phyloP scores from a whole-genome alignment of 1,140 invertebrate genomes.

The Eupristina koningsbergeri region DNA sequence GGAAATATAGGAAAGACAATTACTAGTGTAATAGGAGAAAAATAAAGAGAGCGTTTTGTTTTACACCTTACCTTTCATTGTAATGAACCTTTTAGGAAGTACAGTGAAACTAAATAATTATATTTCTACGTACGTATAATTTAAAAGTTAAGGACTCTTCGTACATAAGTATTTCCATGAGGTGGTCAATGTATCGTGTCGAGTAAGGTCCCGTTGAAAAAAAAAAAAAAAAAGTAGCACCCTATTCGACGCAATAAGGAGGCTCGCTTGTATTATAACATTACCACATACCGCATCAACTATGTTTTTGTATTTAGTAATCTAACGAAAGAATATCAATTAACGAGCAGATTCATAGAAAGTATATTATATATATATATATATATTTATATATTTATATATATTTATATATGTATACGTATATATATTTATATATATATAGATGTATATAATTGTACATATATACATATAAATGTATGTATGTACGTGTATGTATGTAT shows the following conservation, averaged over 20 bases:
- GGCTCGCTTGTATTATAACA: slow-evolving; percentile 70
- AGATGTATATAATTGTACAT: slow-evolving; percentile 62
- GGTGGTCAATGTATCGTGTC: slow-evolving; percentile 63
- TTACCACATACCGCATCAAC: slow-evolving; percentile 67
- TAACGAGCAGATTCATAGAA: slow-evolving; percentile 69
- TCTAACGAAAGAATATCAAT: slow-evolving; percentile 68
- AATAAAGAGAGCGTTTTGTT: slow-evolving; percentile 59
- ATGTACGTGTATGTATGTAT: no score
- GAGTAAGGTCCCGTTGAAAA: slow-evolving; percentile 64
- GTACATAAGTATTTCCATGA: slow-evolving; percentile 63
- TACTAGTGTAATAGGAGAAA: slow-evolving; percentile 45
- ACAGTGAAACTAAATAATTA: slow-evolving; percentile 70
- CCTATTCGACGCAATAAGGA: slow-evolving; percentile 65
- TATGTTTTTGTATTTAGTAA: slow-evolving; percentile 73
- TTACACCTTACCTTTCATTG: slow-evolving; percentile 65
- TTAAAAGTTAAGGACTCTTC: slow-evolving; percentile 63
- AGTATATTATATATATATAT: slow-evolving; percentile 69
- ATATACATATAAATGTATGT: slow-evolving; percentile 55
- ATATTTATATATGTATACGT: slow-evolving; percentile 43
- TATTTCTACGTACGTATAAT: slow-evolving; percentile 70
- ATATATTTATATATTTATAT: slow-evolving; percentile 62
- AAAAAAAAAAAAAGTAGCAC: slow-evolving; percentile 51
- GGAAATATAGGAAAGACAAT: slow-evolving; percentile 37
- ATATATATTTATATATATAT: slow-evolving; percentile 60
- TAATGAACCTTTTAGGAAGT: slow-evolving; percentile 65